Conservation (phyloP, 2,797 vertebrate species). For the Lutra lutra region DNA sequence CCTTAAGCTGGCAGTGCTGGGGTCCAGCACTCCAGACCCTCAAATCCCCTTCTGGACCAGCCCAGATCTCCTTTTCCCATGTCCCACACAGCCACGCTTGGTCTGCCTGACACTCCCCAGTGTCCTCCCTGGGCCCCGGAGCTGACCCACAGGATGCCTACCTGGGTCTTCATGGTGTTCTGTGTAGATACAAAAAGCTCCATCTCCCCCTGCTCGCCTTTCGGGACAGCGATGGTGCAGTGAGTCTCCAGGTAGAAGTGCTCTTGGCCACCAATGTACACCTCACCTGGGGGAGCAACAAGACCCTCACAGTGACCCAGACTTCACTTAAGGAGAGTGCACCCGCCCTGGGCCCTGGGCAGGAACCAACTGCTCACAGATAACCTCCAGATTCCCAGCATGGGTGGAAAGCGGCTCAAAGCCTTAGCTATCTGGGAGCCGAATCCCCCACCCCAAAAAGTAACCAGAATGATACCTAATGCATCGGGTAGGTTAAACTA, state of each 20-base stretch:
- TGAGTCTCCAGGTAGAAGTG: constrained; percentile 98
- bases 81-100: not conserved
- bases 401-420: not conserved
- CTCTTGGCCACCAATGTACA: constrained; percentile 96
- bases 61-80: not conserved
- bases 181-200: constrained; percentile 96
- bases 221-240: constrained; percentile 93
- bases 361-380: not conserved
- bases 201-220: constrained; percentile 94
- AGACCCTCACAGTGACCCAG: not conserved
- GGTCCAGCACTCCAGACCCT: not conserved
- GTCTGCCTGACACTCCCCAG: not conserved
- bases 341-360: not conserved
- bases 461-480: not conserved
- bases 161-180: constrained; percentile 90
- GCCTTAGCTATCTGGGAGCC: not conserved
- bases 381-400: not conserved
- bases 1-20: not conserved
- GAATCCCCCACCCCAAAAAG: not conserved
- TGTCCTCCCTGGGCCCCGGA: not conserved
- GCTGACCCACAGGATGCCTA: constrained; percentile 50
- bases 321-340: not conserved
- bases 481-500: not conserved
- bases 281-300: constrained; percentile 88
- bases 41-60: not conserved